Conservation (phyloP, 2,888 invertebrate species). For the Drosophila longiperda region DNA sequence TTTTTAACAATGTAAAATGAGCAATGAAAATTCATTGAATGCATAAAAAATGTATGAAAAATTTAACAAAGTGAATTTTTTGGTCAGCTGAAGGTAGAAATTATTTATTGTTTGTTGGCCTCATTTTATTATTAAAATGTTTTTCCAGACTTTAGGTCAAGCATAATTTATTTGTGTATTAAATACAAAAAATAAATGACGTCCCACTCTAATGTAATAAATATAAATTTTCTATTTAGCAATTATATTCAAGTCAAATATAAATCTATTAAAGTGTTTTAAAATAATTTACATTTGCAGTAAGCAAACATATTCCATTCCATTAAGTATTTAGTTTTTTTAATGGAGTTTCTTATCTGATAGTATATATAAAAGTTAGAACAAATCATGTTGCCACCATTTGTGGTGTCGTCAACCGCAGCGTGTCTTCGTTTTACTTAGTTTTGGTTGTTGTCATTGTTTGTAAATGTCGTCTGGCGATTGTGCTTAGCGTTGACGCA, state of each 20-base stretch:
- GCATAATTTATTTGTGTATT: background rate
- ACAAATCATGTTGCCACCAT: constrained; percentile 21
- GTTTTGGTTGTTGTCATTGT: constrained; percentile 18
- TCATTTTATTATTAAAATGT: background rate
- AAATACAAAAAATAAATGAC: background rate
- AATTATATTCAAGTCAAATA: background rate
- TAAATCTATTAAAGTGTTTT: background rate
- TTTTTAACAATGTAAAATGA: background rate
- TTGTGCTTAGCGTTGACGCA: constrained; percentile 65
- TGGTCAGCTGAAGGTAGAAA: background rate
- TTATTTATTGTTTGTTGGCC: background rate
- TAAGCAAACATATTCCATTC: background rate
- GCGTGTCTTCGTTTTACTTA: constrained; percentile 23
- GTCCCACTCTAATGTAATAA: background rate
- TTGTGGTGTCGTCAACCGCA: constrained; percentile 23
- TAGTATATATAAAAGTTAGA: background rate
- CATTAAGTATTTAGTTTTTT: background rate
- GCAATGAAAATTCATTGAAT: background rate
- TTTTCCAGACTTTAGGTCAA: background rate
- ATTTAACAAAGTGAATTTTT: background rate
- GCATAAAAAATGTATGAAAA: background rate
- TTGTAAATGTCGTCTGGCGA: constrained; percentile 42
- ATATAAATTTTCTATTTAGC: background rate
- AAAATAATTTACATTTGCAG: no score
- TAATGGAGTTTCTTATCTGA: background rate